Conservation (phyloP, 2,888 invertebrate genomes). For the Plebejus argus region DNA sequence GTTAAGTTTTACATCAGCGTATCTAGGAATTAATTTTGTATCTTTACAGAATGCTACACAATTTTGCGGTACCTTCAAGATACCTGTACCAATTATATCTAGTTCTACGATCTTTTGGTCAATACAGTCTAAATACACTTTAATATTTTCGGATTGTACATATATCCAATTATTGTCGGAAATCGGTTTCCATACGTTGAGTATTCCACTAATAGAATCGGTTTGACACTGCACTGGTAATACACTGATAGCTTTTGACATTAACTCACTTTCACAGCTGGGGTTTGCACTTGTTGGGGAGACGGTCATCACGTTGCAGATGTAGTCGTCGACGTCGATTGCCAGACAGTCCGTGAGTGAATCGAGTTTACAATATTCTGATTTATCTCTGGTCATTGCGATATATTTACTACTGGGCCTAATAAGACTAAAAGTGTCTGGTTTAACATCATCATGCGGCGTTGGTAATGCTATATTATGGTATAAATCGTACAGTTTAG, state of each 20-base stretch:
- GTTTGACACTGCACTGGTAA: slow-evolving; percentile 29
- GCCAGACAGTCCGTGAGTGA: not conserved
- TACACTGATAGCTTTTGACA: slow-evolving; percentile 18
- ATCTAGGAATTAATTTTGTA: slow-evolving; percentile 14
- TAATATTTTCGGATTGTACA: slow-evolving; percentile 23
- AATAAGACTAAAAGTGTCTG: slow-evolving; percentile 21
- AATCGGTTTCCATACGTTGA: slow-evolving; percentile 28
- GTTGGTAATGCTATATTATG: slow-evolving; percentile 29
- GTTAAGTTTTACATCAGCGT: not conserved
- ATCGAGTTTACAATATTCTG: slow-evolving; percentile 22
- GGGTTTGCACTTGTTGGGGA: slow-evolving; percentile 17
- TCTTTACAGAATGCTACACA: slow-evolving; percentile 24
- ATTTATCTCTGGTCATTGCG: slow-evolving; percentile 30
- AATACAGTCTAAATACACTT: not conserved
- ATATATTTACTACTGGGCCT: slow-evolving; percentile 24
- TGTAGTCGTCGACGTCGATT: not conserved
- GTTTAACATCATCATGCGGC: slow-evolving; percentile 7
- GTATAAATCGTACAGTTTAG: slow-evolving; percentile 1
- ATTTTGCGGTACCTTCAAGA: not conserved
- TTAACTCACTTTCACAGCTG: slow-evolving; percentile 30
- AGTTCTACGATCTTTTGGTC: no score
- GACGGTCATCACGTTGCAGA: slow-evolving; percentile 20
- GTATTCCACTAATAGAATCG: slow-evolving; percentile 13
- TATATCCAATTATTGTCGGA: slow-evolving; percentile 29
- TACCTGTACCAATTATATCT: no score